Percentiles rank a stretch among this genome's conserved stretches.
phyloP scores from a whole-genome alignment of 2,888 invertebrate species.

The Pelosia muscerda region DNA sequence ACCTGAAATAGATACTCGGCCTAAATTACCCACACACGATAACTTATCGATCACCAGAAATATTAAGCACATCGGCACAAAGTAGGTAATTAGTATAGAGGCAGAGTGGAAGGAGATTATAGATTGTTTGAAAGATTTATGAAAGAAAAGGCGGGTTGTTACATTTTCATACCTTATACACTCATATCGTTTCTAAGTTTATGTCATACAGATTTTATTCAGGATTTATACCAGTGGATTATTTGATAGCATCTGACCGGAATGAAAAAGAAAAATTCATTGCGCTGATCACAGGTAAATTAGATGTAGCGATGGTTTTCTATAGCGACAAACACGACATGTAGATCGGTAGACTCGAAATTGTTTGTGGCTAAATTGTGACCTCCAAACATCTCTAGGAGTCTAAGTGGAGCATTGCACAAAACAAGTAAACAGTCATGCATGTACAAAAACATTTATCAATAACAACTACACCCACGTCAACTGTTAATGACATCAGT shows the following conservation, averaged over 20 bases:
- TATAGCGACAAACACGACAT: too few relatives aligned
- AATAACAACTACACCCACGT: slow-evolving; percentile 60
- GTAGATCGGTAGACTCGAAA: too few relatives aligned
- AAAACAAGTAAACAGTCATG: slow-evolving; percentile 24
- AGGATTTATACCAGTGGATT: too few relatives aligned
- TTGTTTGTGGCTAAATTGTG: not conserved
- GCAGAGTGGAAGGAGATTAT: too few relatives aligned
- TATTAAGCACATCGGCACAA: not conserved
- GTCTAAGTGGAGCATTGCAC: slow-evolving; percentile 13
- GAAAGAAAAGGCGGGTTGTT: too few relatives aligned
- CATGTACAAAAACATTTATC: slow-evolving; percentile 46
- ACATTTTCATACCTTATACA: too few relatives aligned
- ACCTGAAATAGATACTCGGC: slow-evolving; percentile 45
- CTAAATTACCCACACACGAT: slow-evolving; percentile 45
- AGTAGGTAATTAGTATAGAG: not conserved
- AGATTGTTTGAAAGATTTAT: too few relatives aligned
- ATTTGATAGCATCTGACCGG: too few relatives aligned
- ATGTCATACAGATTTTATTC: too few relatives aligned
- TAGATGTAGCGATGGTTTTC: too few relatives aligned
- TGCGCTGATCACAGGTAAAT: not conserved
- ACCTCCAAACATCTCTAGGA: slow-evolving; percentile 28
- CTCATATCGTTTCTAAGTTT: too few relatives aligned
- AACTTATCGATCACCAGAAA: slow-evolving; percentile 40
- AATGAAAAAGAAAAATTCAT: too few relatives aligned
- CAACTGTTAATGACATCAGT: slow-evolving; percentile 69